Percentiles rank a stretch among this genome's conserved stretches.
Evolutionary conservation across 2,888 invertebrate species (phyloP).

Genomic region (Spicauda simplicius): DNA sequence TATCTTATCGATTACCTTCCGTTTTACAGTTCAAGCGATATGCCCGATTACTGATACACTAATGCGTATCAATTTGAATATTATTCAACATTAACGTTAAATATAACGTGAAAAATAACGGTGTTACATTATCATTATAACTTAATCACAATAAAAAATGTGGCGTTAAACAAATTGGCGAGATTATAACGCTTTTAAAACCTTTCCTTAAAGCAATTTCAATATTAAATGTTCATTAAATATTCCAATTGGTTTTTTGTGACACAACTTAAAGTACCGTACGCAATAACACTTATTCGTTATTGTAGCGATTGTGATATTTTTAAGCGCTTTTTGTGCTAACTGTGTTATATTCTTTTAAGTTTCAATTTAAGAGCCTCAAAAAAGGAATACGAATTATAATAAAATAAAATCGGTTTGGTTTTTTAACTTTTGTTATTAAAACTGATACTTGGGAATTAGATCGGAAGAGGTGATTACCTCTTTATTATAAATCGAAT

Average conservation of each 20-base stretch:
- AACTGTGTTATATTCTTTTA: constrained; percentile 22
- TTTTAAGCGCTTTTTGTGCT: constrained; percentile 6
- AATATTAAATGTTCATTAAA: constrained; percentile 23
- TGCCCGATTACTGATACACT: constrained; percentile 16
- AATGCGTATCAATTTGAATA: constrained; percentile 10
- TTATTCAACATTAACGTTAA: constrained; percentile 24
- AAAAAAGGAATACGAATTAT: background rate
- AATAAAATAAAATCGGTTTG: background rate
- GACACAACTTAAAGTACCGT: constrained; percentile 7
- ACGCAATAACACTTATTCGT: constrained; percentile 6
- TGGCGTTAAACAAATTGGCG: constrained; percentile 30
- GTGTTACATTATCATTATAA: constrained; percentile 25
- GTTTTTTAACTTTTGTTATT: too few relatives aligned
- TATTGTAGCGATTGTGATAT: constrained; percentile 3
- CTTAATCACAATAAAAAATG: constrained; percentile 28
- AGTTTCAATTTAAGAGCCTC: background rate
- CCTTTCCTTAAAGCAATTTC: constrained; percentile 12
- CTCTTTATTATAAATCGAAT: too few relatives aligned
- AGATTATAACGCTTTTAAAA: constrained; percentile 20
- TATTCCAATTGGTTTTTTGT: constrained; percentile 8
- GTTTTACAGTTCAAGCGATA: constrained; percentile 21
- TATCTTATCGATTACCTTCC: constrained; percentile 24
- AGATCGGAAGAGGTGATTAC: too few relatives aligned
- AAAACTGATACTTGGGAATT: background rate
- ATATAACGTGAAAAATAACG: constrained; percentile 19